Evolutionary conservation across 1,140 invertebrate species (phyloP).

Genomic region (Zaprionus africanus): DNA sequence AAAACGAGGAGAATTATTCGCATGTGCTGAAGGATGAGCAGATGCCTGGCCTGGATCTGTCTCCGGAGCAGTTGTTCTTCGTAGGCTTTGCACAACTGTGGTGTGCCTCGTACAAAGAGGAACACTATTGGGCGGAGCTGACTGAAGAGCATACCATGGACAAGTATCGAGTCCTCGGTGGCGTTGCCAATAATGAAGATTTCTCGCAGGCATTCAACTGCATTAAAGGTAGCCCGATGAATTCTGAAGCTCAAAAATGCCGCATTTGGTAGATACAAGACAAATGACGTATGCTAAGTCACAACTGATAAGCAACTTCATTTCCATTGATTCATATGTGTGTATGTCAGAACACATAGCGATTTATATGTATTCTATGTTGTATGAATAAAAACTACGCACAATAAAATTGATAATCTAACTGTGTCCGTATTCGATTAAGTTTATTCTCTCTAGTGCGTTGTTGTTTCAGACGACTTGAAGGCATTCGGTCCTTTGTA

Average conservation of each 20-base stretch:
- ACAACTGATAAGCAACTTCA: conserved; percentile 35
- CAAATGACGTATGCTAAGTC: conserved; percentile 9
- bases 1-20: conserved; percentile 78
- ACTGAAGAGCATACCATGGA: conserved; percentile 67
- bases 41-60: conserved; percentile 92
- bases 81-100: conserved; percentile 93
- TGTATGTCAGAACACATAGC: background rate
- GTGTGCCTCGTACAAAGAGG: conserved; percentile 69
- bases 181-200: conserved; percentile 88
- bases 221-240: conserved; percentile 86
- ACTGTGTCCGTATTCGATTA: background rate
- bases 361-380: conserved; percentile 7
- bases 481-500: conserved; percentile 84
- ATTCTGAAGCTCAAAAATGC: conserved; percentile 85
- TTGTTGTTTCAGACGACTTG: conserved; percentile 67
- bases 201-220: conserved; percentile 88
- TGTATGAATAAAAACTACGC: conserved; percentile 19
- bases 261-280: conserved; percentile 56
- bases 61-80: conserved; percentile 95
- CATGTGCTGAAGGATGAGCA: conserved; percentile 85
- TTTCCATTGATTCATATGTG: conserved; percentile 13
- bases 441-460: conserved; percentile 42
- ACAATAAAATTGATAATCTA: conserved; percentile 20
- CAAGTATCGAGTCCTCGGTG: conserved; percentile 87
- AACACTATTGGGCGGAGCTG: conserved; percentile 74